Conservation (phyloP, 2,888 invertebrate genomes). For the Xestia rhomboidea region DNA sequence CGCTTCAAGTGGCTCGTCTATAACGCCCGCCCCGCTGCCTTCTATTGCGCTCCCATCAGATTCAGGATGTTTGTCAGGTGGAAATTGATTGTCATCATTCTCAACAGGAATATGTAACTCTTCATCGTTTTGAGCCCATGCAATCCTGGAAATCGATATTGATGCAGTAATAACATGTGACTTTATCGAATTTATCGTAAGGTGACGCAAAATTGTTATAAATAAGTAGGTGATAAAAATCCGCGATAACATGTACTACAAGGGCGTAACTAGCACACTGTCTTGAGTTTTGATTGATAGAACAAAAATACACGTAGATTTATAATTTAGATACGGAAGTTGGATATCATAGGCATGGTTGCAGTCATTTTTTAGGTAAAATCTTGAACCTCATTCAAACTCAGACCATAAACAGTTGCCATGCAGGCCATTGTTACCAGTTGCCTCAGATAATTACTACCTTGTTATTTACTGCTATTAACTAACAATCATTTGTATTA, state of each 20-base stretch:
- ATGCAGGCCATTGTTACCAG: background rate
- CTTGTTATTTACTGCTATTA: conserved; percentile 5
- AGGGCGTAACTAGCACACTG: conserved; percentile 78
- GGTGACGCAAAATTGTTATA: conserved; percentile 84
- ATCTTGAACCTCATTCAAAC: conserved; percentile 1
- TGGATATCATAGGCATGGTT: background rate
- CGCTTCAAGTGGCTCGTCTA: conserved; percentile 74
- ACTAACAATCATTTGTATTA: conserved; percentile 15
- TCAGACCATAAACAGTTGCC: background rate
- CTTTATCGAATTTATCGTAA: conserved; percentile 82
- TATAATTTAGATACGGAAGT: conserved; percentile 38
- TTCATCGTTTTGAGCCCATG: conserved; percentile 79
- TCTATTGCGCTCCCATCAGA: conserved; percentile 73
- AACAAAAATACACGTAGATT: conserved; percentile 55
- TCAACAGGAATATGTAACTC: conserved; percentile 83
- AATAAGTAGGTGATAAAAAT: conserved; percentile 84
- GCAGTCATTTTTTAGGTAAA: conserved; percentile 1
- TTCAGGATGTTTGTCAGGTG: conserved; percentile 80
- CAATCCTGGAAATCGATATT: conserved; percentile 71
- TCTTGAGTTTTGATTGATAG: conserved; percentile 66
- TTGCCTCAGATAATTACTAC: background rate
- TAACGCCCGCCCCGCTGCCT: conserved; percentile 78
- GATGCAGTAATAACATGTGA: conserved; percentile 77
- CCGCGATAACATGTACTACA: conserved; percentile 80
- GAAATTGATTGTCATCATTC: conserved; percentile 85